A percentile compares a stretch with the other conserved stretches of the same genome.
These are phyloP conservation scores for Sylvilagus floridanus DNA, from an alignment of 2,797 vertebrate species.

Conservation along the genomic window DNA sequence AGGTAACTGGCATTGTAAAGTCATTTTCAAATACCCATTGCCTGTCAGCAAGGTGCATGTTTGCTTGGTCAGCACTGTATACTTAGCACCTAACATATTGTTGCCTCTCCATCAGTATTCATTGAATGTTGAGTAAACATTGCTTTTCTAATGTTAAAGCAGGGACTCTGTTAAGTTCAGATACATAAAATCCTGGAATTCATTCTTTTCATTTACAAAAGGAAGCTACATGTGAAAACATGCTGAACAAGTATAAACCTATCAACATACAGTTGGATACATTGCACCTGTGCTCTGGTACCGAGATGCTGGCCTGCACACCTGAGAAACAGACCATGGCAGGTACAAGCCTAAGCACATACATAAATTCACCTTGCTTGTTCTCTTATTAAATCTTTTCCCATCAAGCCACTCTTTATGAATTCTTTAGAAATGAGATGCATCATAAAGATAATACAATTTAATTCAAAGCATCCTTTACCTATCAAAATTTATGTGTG, in stretches of 20 bases:
- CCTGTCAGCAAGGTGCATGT: background rate
- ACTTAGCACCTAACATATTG: background rate
- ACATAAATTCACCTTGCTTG: background rate
- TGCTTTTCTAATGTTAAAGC: background rate
- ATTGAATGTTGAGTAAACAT: background rate
- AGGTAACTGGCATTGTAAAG: background rate
- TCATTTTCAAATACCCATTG: background rate
- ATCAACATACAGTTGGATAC: background rate
- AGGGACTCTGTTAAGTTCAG: conserved; percentile 36
- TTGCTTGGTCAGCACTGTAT: background rate
- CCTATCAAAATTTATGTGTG: conserved; percentile 20
- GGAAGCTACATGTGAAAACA: conserved; percentile 11
- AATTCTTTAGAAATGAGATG: conserved; percentile 52
- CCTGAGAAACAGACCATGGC: background rate
- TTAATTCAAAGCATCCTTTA: conserved; percentile 15
- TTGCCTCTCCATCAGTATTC: background rate
- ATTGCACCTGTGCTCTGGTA: background rate
- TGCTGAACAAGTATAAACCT: background rate
- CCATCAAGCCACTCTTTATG: background rate
- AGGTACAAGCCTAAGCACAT: background rate
- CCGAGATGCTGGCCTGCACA: background rate
- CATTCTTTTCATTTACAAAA: conserved; percentile 9
- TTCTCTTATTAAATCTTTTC: conserved; percentile 43
- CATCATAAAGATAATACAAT: conserved; percentile 29
- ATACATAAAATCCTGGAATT: background rate